Evolutionary conservation across 1,140 invertebrate species (phyloP).

Genomic region (Diprion similis): DNA sequence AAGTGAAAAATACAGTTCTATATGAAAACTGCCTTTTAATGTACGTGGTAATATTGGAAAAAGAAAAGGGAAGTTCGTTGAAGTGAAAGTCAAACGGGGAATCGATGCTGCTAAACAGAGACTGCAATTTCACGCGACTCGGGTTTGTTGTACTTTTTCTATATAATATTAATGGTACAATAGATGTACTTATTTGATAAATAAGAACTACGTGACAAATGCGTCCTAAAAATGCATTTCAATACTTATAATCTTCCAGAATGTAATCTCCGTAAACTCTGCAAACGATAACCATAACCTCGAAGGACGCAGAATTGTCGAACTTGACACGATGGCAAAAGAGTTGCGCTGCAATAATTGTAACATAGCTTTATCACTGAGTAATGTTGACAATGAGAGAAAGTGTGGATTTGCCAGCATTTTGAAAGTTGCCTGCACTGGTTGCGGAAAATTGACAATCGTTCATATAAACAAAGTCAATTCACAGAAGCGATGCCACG

Average conservation of each 20-base stretch:
- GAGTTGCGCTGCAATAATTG: slow-evolving; percentile 10
- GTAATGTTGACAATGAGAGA: neutral
- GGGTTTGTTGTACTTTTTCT: neutral
- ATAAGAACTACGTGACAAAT: neutral
- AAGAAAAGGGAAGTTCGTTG: neutral
- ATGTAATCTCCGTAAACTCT: neutral
- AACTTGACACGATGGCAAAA: neutral
- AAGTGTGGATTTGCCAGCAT: slow-evolving; percentile 15
- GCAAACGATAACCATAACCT: neutral
- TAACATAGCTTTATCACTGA: slow-evolving; percentile 13
- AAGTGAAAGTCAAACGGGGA: neutral
- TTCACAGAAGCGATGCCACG: neutral
- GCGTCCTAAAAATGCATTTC: neutral
- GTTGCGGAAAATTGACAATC: neutral
- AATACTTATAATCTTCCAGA: neutral
- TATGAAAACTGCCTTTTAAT: neutral
- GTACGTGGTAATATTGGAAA: neutral
- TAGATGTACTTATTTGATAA: neutral
- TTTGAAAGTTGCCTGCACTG: neutral
- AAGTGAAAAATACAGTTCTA: neutral
- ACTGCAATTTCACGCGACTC: neutral
- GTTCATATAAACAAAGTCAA: slow-evolving; percentile 12
- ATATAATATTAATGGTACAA: neutral
- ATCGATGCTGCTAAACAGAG: neutral
- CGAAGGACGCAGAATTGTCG: neutral